phyloP scores from a whole-genome alignment of 2,113 vertebrate species.

The Lipotes vexillifer region DNA sequence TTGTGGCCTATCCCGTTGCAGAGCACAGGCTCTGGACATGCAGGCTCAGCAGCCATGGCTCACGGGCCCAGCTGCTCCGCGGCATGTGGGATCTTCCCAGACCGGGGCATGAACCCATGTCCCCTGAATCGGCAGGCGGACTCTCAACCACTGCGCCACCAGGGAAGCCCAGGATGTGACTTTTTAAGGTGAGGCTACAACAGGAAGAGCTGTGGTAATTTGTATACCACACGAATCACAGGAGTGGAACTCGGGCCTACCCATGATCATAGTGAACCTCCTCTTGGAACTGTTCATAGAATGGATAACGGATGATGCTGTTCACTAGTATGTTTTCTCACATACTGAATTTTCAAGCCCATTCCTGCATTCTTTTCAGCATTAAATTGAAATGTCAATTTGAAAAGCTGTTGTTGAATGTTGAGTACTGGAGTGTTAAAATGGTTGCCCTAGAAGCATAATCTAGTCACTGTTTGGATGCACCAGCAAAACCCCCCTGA shows the following conservation, averaged over 20 bases:
- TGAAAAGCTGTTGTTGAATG: background rate
- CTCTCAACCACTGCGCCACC: too few relatives aligned
- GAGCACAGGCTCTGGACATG: too few relatives aligned
- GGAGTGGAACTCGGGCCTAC: background rate
- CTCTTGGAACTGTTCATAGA: background rate
- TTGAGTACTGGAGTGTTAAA: background rate
- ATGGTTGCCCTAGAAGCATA: background rate
- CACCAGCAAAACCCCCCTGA: background rate
- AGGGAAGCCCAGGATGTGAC: background rate
- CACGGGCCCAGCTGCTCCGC: accelerated
- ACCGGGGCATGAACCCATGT: accelerated
- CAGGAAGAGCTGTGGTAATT: background rate
- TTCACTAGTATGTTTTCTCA: background rate
- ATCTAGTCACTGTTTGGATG: background rate
- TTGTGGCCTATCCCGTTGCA: accelerated
- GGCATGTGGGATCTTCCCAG: too few relatives aligned
- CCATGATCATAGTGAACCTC: background rate
- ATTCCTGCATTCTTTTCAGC: background rate
- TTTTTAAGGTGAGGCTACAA: background rate
- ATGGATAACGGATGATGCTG: background rate
- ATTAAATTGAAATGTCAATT: background rate
- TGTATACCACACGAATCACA: background rate
- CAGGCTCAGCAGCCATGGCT: too few relatives aligned
- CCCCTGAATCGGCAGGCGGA: too few relatives aligned
- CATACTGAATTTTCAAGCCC: background rate